Conservation (phyloP, 1,140 invertebrate species). For the Gryllus bimaculatus region DNA sequence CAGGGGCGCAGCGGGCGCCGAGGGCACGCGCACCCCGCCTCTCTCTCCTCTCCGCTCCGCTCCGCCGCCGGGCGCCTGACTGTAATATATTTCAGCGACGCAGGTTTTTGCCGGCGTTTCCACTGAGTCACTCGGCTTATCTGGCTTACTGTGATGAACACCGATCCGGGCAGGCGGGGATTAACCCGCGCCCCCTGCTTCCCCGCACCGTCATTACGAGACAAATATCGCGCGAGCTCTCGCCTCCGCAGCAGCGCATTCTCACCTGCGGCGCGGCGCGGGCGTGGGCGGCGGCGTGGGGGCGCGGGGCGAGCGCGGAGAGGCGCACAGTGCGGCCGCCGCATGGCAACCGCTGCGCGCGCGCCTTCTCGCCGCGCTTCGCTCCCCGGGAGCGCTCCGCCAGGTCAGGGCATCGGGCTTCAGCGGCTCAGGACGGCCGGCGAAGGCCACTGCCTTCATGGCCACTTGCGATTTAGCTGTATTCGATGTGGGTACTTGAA, state of each 20-base stretch:
- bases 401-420: neutral
- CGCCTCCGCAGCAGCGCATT: neutral
- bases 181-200: constrained; percentile 13
- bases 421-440: too few species aligned
- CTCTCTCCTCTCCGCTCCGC: too few species aligned
- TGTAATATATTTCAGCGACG: neutral
- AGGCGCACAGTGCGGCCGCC: too few species aligned
- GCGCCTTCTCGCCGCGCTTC: neutral
- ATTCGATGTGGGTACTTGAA: too few species aligned
- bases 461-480: too few species aligned
- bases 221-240: constrained; percentile 8
- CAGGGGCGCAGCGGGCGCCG: too few species aligned
- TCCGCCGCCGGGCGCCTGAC: neutral
- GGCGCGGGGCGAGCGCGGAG: too few species aligned
- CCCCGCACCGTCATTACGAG: constrained; percentile 12
- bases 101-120: constrained; percentile 10
- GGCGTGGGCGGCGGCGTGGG: neutral
- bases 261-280: constrained; percentile 6
- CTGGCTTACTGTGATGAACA: constrained; percentile 17
- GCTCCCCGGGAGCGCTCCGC: too few species aligned
- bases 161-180: constrained; percentile 11
- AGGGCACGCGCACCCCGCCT: too few species aligned
- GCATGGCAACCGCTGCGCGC: neutral
- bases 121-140: constrained; percentile 17
- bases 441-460: neutral